Conservation (phyloP, 2,113 vertebrate genomes). For the Hippocampus abdominalis region DNA sequence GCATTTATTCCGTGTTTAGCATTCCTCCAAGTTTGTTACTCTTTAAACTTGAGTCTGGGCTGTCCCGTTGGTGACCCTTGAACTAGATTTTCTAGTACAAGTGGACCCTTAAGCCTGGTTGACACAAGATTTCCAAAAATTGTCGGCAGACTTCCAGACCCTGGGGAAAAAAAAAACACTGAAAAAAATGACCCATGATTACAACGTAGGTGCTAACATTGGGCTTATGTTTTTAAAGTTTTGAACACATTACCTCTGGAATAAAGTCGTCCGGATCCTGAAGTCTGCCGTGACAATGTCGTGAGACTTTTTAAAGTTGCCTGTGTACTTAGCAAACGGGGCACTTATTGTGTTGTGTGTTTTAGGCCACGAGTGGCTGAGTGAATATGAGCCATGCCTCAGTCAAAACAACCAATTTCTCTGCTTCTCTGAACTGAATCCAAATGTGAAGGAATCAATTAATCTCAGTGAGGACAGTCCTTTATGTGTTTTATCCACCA, state of each 20-base stretch:
- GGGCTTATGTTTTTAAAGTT: background rate
- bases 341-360: conserved; percentile 25
- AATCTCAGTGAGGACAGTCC: conserved; percentile 51
- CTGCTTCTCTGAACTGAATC: conserved; percentile 61
- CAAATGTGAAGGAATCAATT: conserved; percentile 65
- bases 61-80: too few relatives aligned
- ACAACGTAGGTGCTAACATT: background rate
- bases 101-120: too few relatives aligned
- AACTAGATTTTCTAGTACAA: too few relatives aligned
- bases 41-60: too few relatives aligned
- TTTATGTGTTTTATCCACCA: conserved; percentile 49
- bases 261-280: conserved; percentile 17
- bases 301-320: background rate
- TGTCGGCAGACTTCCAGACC: too few relatives aligned
- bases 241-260: background rate
- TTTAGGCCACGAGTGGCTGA: conserved; percentile 17
- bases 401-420: conserved; percentile 65
- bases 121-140: too few relatives aligned
- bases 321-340: conserved; percentile 13
- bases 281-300: background rate
- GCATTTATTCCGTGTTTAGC: too few relatives aligned
- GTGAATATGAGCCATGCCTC: conserved; percentile 14
- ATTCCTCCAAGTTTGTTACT: too few relatives aligned
- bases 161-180: too few relatives aligned
- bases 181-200: too few relatives aligned